These are phyloP conservation scores for Phasianus colchicus DNA, from an alignment of 2,113 vertebrate species.

Conservation along the genomic window DNA sequence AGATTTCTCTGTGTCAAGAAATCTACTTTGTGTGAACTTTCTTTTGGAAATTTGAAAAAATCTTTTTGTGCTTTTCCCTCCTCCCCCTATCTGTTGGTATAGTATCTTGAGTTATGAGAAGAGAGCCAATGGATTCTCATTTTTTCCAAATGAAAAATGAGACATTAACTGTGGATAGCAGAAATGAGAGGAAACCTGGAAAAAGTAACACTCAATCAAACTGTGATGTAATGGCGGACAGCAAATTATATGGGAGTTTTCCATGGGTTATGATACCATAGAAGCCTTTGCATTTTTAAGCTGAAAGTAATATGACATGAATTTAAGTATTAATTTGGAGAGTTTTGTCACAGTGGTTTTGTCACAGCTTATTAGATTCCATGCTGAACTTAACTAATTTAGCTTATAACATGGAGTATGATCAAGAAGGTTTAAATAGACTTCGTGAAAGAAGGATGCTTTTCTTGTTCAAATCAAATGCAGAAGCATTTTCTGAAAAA, in stretches of 20 bases:
- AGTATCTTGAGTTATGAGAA: background rate
- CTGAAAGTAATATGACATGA: background rate
- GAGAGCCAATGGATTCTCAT: background rate
- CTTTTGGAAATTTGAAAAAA: background rate
- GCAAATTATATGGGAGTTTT: background rate
- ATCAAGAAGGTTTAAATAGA: background rate
- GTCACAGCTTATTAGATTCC: background rate
- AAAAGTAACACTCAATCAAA: background rate
- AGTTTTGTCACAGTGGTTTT: background rate
- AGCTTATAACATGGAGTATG: background rate
- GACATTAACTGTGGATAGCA: background rate
- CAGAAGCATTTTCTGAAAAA: background rate
- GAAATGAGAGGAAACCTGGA: background rate
- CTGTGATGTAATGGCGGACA: background rate
- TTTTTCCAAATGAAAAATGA: background rate
- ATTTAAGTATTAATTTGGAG: background rate
- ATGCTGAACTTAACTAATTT: background rate
- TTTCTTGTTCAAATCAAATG: background rate
- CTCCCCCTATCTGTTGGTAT: accelerated
- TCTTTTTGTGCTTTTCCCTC: background rate
- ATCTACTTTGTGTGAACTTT: background rate
- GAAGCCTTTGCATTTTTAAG: background rate
- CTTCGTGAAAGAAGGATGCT: background rate
- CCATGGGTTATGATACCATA: background rate
- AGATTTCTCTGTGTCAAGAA: background rate